Percentiles rank a stretch among this genome's conserved stretches.
These are phyloP conservation scores for Orchestia grillus DNA, from an alignment of 1,140 invertebrate genomes.

Conservation along the genomic window DNA sequence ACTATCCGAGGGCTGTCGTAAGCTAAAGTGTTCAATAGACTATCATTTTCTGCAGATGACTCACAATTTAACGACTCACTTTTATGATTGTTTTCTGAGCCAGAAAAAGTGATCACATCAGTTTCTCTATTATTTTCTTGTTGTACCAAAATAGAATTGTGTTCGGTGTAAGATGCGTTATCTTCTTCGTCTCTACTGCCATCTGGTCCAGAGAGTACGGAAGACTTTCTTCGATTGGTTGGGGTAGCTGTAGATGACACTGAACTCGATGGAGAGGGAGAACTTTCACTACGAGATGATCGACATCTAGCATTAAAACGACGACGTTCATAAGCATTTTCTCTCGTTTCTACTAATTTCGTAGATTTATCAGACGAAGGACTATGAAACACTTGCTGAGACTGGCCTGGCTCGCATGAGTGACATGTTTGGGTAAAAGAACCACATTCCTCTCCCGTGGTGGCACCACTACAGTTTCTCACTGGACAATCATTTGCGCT, in stretches of 20 bases:
- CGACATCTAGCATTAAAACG: conserved; percentile 8
- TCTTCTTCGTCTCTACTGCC: neutral
- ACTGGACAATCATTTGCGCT: neutral
- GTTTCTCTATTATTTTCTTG: conserved; percentile 34
- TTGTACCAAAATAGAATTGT: conserved; percentile 44
- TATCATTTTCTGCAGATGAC: conserved; percentile 59
- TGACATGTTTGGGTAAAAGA: neutral
- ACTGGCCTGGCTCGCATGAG: neutral
- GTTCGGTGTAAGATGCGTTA: neutral
- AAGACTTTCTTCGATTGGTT: neutral
- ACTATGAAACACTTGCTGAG: neutral
- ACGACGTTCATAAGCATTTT: neutral
- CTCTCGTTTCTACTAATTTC: no score
- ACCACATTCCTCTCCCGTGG: neutral
- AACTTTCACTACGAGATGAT: conserved; percentile 6
- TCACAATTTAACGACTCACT: conserved; percentile 43
- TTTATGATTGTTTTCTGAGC: neutral
- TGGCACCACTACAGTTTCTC: neutral
- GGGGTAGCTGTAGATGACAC: conserved; percentile 8
- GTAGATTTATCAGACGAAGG: neutral
- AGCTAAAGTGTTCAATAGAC: neutral
- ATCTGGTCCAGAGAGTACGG: neutral
- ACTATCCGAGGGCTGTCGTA: conserved; percentile 61
- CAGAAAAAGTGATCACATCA: conserved; percentile 47
- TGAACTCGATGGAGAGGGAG: conserved; percentile 27